Percentiles rank a stretch among this genome's conserved stretches.
phyloP scores from a whole-genome alignment of 2,113 vertebrate species.

The Chloropsis hardwickii region DNA sequence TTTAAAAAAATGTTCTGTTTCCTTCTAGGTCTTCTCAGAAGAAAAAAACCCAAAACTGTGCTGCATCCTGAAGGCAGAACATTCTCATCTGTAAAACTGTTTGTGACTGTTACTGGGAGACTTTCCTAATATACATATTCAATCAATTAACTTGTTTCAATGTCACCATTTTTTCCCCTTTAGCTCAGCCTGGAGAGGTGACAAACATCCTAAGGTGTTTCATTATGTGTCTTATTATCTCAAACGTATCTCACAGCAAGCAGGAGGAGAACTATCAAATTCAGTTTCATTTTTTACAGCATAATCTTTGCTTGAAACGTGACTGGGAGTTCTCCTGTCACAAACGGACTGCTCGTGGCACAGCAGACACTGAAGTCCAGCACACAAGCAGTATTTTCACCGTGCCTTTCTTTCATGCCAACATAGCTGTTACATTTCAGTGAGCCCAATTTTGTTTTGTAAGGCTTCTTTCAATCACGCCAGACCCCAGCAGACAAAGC shows the following conservation, averaged over 20 bases:
- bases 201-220: not conserved
- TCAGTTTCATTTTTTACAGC: not conserved
- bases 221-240: not conserved
- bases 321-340: not conserved
- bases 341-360: not conserved
- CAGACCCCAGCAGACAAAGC: conserved; percentile 61
- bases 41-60: not conserved
- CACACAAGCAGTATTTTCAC: not conserved
- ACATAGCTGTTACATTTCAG: conserved; percentile 40
- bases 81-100: not conserved
- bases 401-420: not conserved
- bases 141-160: not conserved
- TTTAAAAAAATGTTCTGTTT: not conserved
- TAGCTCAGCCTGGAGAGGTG: not conserved
- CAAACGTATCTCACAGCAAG: not conserved
- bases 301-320: not conserved
- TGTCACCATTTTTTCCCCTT: not conserved
- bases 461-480: conserved; percentile 51
- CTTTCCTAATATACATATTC: not conserved
- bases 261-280: not conserved
- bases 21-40: not conserved
- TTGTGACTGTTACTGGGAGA: not conserved
- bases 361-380: not conserved
- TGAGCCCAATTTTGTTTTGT: conserved; percentile 22
- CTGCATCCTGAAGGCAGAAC: not conserved